phyloP scores from a whole-genome alignment of 2,797 vertebrate species.

The Neosilurus hyrtlii region DNA sequence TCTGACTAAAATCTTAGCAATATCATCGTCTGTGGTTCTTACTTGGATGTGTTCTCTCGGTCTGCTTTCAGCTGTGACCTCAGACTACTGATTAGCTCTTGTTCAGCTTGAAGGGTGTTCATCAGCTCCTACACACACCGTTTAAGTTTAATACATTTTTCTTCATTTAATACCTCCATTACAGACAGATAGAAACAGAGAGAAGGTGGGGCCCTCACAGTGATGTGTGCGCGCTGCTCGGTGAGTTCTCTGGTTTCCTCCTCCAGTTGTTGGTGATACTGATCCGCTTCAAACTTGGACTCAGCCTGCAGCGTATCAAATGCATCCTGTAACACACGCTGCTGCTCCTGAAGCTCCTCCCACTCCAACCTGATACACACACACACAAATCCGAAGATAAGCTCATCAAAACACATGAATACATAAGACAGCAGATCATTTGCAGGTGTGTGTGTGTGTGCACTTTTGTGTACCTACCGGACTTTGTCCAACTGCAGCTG shows the following conservation, averaged over 20 bases:
- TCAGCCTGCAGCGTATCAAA: constrained; percentile 90
- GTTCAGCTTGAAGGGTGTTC: constrained; percentile 79
- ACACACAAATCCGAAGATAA: background rate
- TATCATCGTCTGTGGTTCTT: constrained; percentile 53
- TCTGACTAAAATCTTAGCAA: constrained; percentile 66
- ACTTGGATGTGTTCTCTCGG: constrained; percentile 89
- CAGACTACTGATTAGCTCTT: constrained; percentile 77
- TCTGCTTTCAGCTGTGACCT: constrained; percentile 84
- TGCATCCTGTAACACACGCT: constrained; percentile 85
- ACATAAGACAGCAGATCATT: background rate
- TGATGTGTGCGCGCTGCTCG: constrained; percentile 75
- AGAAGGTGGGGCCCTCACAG: constrained; percentile 51
- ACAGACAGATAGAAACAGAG: background rate
- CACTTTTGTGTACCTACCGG: constrained; percentile 71
- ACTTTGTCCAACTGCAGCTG: constrained; percentile 88
- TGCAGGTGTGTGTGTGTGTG: background rate
- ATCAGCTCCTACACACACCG: constrained; percentile 73
- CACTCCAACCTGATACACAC: constrained; percentile 79
- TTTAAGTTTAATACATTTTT: background rate
- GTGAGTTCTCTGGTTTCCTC: constrained; percentile 76
- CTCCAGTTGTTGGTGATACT: constrained; percentile 78
- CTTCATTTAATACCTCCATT: no score
- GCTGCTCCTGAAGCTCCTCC: constrained; percentile 86
- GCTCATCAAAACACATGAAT: background rate
- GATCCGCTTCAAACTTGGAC: constrained; percentile 87